phyloP scores from a whole-genome alignment of 37 sponge, comb jelly and placozoan species.

The Bolinopsis microptera region DNA sequence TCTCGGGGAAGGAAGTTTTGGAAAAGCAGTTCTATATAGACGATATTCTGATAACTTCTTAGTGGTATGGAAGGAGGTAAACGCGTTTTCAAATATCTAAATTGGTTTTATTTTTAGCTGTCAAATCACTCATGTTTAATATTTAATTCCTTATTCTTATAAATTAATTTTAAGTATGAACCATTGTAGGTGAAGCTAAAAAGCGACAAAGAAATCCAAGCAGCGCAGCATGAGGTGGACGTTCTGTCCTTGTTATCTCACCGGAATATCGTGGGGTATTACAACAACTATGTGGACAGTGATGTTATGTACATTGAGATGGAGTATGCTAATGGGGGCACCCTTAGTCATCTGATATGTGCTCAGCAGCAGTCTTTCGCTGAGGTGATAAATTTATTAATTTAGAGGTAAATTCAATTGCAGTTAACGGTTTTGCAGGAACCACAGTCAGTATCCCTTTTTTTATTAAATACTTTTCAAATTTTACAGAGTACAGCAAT shows the following conservation, averaged over 20 bases:
- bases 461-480: too few species aligned
- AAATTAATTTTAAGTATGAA: not conserved
- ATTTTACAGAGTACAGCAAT: too few species aligned
- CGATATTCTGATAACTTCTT: conserved; percentile 63
- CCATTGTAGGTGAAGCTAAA: conserved; percentile 45
- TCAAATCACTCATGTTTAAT: too few species aligned
- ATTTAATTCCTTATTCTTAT: not conserved
- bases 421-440: too few species aligned
- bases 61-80: conserved; percentile 65
- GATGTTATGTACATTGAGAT: conserved; percentile 68
- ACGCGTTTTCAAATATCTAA: too few species aligned
- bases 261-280: conserved; percentile 67
- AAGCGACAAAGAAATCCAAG: conserved; percentile 55
- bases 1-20: conserved; percentile 57
- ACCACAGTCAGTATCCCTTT: too few species aligned
- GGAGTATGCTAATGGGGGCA: conserved; percentile 70
- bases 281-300: conserved; percentile 71
- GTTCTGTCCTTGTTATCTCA: conserved; percentile 59
- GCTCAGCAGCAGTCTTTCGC: not conserved
- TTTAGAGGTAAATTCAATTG: too few species aligned
- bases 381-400: not conserved
- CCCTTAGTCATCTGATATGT: conserved; percentile 1
- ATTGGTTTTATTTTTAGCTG: too few species aligned
- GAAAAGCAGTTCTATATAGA: conserved; percentile 54
- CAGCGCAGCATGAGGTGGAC: conserved; percentile 66